phyloP scores from a whole-genome alignment of 35 echinoderm and acorn worm genomes.

The Stichopus chloronotus region DNA sequence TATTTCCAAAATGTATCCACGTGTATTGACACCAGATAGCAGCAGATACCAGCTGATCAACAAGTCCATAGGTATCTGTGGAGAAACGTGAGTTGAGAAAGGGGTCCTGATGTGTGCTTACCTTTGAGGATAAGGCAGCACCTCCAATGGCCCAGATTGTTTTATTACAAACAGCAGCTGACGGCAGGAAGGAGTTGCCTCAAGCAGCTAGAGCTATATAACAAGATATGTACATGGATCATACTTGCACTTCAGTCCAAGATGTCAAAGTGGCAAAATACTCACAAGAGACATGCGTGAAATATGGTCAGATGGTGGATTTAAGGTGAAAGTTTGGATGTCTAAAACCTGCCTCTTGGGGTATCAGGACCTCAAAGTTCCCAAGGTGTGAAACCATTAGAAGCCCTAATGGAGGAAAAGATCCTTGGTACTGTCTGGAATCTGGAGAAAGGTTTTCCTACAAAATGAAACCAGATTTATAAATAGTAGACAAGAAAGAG shows the following conservation, averaged over 20 bases:
- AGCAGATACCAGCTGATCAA: constrained; percentile 5
- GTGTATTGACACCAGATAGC: constrained; percentile 36
- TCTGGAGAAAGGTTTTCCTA: not conserved
- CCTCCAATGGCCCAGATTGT: too few species aligned
- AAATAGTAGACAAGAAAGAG: not conserved
- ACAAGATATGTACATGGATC: too few species aligned
- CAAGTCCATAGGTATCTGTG: constrained; percentile 61
- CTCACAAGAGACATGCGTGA: constrained; percentile 3
- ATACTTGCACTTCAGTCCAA: not conserved
- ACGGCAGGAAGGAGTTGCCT: too few species aligned
- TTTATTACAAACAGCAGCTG: too few species aligned
- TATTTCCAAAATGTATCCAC: constrained; percentile 68
- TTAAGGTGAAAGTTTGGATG: too few species aligned
- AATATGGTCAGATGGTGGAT: not conserved
- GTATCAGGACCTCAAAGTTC: too few species aligned
- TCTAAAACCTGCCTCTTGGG: too few species aligned
- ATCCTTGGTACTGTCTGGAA: constrained; percentile 14
- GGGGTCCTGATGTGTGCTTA: too few species aligned
- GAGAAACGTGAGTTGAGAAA: constrained; percentile 21
- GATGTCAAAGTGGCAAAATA: constrained; percentile 7
- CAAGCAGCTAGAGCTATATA: too few species aligned
- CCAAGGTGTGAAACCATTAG: too few species aligned
- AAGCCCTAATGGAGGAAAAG: too few species aligned
- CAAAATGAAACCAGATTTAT: constrained; percentile 13
- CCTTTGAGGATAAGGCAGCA: too few species aligned